phyloP scores from a whole-genome alignment of 2,797 vertebrate genomes.

The Carapus acus region DNA sequence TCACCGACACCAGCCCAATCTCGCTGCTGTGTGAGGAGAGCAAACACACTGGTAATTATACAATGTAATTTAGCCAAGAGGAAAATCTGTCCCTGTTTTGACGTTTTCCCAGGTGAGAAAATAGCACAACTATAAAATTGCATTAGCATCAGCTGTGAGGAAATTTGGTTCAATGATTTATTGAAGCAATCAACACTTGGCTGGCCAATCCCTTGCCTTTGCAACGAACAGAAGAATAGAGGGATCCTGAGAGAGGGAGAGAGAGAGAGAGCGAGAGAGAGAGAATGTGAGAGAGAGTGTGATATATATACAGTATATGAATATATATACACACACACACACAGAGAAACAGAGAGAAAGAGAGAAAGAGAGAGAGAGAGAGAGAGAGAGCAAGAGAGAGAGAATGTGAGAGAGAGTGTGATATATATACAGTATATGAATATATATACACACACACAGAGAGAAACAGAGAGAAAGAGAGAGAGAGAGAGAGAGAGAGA shows the following conservation, averaged over 20 bases:
- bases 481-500: no score
- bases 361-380: slow-evolving; percentile 11
- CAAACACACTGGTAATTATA: slow-evolving; percentile 66
- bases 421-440: no score
- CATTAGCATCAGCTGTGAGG: slow-evolving; percentile 79
- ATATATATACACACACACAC: no score
- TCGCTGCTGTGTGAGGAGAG: slow-evolving; percentile 55
- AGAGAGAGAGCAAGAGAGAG: no score
- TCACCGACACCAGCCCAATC: slow-evolving; percentile 74
- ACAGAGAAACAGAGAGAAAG: slow-evolving; percentile 26
- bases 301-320: slow-evolving; percentile 54
- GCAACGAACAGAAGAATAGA: slow-evolving; percentile 12
- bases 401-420: no score
- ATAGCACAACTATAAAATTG: slow-evolving; percentile 76
- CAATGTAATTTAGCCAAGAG: slow-evolving; percentile 62
- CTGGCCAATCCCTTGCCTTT: slow-evolving; percentile 55
- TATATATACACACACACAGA: no score
- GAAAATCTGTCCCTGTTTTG: slow-evolving; percentile 60
- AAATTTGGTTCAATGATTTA: slow-evolving; percentile 80
- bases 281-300: slow-evolving; percentile 62
- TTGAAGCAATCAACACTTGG: slow-evolving; percentile 76
- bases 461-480: no score
- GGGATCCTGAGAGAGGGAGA: not conserved
- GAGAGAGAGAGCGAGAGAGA: slow-evolving; percentile 26
- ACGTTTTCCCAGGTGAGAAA: slow-evolving; percentile 79